Evolutionary conservation across 2,888 invertebrate genomes (phyloP).

Genomic region (Camptogramma bilineatum): DNA sequence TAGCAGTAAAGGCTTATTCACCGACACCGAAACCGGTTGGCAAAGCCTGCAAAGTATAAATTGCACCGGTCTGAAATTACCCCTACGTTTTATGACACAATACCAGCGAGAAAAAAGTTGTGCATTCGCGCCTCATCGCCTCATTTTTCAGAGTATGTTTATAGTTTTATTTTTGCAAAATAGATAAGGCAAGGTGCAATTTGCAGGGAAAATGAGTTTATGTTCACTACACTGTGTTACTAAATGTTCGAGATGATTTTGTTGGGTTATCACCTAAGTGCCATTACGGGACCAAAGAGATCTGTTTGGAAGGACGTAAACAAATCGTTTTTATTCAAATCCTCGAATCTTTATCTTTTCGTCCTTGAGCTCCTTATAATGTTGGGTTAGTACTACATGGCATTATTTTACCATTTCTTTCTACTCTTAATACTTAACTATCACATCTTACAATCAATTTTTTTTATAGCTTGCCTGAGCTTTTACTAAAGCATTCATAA

Average conservation of each 20-base stretch:
- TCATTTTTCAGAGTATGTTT: slow-evolving; percentile 52
- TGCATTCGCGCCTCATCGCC: slow-evolving; percentile 58
- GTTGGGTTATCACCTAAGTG: too few species aligned
- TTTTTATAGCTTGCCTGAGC: background rate
- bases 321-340: too few species aligned
- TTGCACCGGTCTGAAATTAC: slow-evolving; percentile 72
- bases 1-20: slow-evolving; percentile 61
- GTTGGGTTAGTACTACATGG: too few species aligned
- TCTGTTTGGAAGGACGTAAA: too few species aligned
- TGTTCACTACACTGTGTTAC: slow-evolving; percentile 23
- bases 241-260: background rate
- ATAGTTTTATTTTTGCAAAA: slow-evolving; percentile 45
- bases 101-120: slow-evolving; percentile 61
- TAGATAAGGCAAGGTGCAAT: slow-evolving; percentile 40
- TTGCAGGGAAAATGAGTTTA: slow-evolving; percentile 28
- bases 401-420: too few species aligned
- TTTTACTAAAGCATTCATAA: background rate
- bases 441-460: too few species aligned
- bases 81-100: slow-evolving; percentile 72
- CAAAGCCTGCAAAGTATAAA: slow-evolving; percentile 67
- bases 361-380: too few species aligned
- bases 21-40: slow-evolving; percentile 60
- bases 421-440: too few species aligned
- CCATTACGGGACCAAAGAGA: too few species aligned
- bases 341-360: too few species aligned